Conservation (phyloP, 2,888 invertebrate species). For the Campaea margaritaria region DNA sequence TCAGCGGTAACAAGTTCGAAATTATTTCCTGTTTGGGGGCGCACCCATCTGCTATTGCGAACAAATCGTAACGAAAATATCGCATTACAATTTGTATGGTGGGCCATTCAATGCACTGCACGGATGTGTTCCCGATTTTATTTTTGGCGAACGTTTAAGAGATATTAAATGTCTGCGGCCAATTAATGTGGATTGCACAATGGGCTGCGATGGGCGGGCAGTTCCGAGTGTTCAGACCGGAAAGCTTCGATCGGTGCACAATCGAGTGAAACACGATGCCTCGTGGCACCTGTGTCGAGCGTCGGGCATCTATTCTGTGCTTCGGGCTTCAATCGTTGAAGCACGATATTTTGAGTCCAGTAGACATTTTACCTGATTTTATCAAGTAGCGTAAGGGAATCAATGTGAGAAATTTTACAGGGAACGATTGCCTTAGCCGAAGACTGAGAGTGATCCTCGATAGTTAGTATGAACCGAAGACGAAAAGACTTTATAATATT, state of each 20-base stretch:
- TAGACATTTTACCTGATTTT: too few relatives aligned
- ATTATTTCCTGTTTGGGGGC: constrained; percentile 75
- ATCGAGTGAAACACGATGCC: constrained; percentile 70
- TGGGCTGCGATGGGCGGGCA: constrained; percentile 70
- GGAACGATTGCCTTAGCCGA: too few relatives aligned
- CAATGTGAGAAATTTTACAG: too few relatives aligned
- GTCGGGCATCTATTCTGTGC: constrained; percentile 38
- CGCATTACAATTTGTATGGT: constrained; percentile 69
- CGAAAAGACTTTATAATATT: too few relatives aligned
- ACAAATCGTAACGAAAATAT: constrained; percentile 81
- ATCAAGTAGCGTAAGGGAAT: too few relatives aligned
- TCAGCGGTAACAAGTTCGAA: constrained; percentile 74
- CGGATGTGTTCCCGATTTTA: constrained; percentile 45
- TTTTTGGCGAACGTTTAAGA: constrained; percentile 66
- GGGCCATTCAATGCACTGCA: constrained; percentile 37
- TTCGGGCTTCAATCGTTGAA: too few relatives aligned
- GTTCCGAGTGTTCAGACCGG: constrained; percentile 77
- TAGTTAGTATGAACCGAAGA: too few relatives aligned
- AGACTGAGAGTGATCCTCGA: too few relatives aligned
- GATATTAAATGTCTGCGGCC: constrained; percentile 82
- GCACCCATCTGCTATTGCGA: constrained; percentile 76
- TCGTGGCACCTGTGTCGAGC: constrained; percentile 71
- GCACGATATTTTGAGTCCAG: too few relatives aligned
- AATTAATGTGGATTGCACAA: constrained; percentile 78
- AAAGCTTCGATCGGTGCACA: constrained; percentile 75